Base-by-base conservation (phyloP, 2,797 vertebrate genomes). In the Scarus forsteni region DNA sequence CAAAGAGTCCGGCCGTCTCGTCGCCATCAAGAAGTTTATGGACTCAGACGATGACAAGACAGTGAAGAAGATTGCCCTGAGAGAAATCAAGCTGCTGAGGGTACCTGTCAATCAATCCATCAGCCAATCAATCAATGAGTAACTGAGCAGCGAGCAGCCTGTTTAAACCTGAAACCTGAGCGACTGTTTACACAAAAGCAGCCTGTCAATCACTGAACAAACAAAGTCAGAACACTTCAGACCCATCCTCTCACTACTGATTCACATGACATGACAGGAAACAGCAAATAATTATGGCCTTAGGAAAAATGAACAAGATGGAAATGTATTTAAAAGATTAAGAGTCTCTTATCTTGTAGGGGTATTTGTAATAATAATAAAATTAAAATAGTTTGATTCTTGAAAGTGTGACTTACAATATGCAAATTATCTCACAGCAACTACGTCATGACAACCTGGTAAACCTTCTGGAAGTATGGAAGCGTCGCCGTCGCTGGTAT, bases 391-490 rank as follows among this genome's bases (percentile, higher is more conserved):
- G 15, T 7, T 45, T 45, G 44, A 45, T n/a, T n/a, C 44, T 8
- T 7, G 43, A 44, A 44, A 44, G 15, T 4, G 14, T 14, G 13
- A 1, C 43, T 15, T 45, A 15, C 5, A 45, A 5, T n/a, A 8
- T n/a, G 15, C 14, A 44, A 44, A 13, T 13, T n/a, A n/a, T 45
- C 13, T 45, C 8, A 6, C 5, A 98, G 97, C 95, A 96, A 94
- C 93, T 98, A 14, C 93, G 91, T n/a, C 97, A 98, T 0, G 95
- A 96, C 71, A 98, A 97, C 80, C 88, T 98, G 54, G 97, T 98
- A 78, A 97, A 94, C 80, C 92, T 98, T 13, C 88, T 98, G 39
- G 96, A 98, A 62, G 96, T 96, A 40, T 97, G 92, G 90, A 96
- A 95, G 81, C 95, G 93, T 48, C 96, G 95, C 34, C 96, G 95